phyloP scores from a whole-genome alignment of 2,797 vertebrate species.

The Microctenopoma steveboyesi region DNA sequence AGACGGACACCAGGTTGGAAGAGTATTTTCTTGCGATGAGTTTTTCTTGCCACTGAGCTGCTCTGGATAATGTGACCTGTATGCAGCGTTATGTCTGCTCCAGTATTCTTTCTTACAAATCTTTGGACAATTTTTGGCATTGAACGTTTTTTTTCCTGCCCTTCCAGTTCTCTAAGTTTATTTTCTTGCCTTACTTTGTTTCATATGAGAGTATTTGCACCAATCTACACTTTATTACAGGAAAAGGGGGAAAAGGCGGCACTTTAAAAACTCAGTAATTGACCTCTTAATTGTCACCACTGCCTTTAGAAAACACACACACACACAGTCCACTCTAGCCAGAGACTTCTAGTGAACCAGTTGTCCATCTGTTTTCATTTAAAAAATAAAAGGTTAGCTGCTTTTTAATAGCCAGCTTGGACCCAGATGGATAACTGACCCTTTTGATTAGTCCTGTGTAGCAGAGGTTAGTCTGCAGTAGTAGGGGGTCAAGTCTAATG shows the following conservation, averaged over 20 bases:
- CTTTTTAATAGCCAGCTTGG: constrained; percentile 48
- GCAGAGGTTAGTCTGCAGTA: constrained; percentile 63
- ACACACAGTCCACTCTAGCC: constrained; percentile 7
- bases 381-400: constrained; percentile 21
- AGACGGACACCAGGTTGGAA: not conserved
- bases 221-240: constrained; percentile 4
- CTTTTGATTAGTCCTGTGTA: constrained; percentile 72
- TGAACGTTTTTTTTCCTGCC: not conserved
- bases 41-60: not conserved
- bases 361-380: constrained; percentile 60
- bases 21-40: not conserved
- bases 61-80: not conserved
- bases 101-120: not conserved
- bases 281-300: constrained; percentile 40
- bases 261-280: constrained; percentile 27
- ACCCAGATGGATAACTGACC: constrained; percentile 63
- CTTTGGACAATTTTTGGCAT: not conserved
- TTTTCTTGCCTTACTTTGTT: not conserved
- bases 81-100: not conserved
- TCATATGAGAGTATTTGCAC: constrained; percentile 24
- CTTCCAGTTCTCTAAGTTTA: not conserved
- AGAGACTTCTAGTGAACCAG: constrained; percentile 20
- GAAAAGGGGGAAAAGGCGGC: not conserved
- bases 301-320: constrained; percentile 4
- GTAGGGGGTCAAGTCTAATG: constrained; percentile 79